Conservation (phyloP, 2,888 invertebrate genomes). For the Drosophila bunnanda region DNA sequence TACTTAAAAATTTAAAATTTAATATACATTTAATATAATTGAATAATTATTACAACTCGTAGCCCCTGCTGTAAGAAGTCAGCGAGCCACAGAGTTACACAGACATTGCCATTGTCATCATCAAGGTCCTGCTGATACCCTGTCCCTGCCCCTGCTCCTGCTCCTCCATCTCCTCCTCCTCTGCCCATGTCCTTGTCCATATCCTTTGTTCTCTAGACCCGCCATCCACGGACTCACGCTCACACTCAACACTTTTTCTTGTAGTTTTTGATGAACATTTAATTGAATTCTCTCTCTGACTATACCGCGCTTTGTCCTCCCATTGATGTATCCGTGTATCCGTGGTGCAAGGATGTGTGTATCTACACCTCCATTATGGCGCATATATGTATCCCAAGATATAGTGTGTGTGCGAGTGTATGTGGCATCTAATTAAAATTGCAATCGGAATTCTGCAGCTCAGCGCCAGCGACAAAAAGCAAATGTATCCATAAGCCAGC, state of each 20-base stretch:
- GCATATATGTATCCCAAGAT: slow-evolving; percentile 1
- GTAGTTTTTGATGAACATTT: slow-evolving; percentile 80
- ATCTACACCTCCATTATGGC: slow-evolving; percentile 7
- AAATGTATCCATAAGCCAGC: slow-evolving; percentile 46
- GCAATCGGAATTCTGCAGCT: slow-evolving; percentile 60
- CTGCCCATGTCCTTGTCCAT: slow-evolving; percentile 11
- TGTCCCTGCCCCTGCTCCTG: background rate
- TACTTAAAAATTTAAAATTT: background rate
- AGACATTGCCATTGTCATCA: slow-evolving; percentile 50
- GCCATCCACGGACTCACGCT: slow-evolving; percentile 33
- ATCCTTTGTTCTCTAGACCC: slow-evolving; percentile 39
- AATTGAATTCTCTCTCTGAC: slow-evolving; percentile 69
- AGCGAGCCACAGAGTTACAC: slow-evolving; percentile 35
- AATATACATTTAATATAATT: background rate
- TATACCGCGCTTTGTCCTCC: slow-evolving; percentile 56
- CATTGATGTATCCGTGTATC: slow-evolving; percentile 11
- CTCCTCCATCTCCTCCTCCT: too few species aligned
- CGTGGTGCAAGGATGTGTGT: background rate
- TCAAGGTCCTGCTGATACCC: slow-evolving; percentile 35
- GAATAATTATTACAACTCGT: background rate
- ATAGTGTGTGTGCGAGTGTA: slow-evolving; percentile 9
- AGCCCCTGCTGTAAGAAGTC: slow-evolving; percentile 17
- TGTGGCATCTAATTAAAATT: slow-evolving; percentile 74
- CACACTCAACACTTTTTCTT: slow-evolving; percentile 63
- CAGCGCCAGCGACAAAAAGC: slow-evolving; percentile 39